These are phyloP conservation scores for Arnoldichthys spilopterus DNA, from an alignment of 2,797 vertebrate species.

Conservation along the genomic window DNA sequence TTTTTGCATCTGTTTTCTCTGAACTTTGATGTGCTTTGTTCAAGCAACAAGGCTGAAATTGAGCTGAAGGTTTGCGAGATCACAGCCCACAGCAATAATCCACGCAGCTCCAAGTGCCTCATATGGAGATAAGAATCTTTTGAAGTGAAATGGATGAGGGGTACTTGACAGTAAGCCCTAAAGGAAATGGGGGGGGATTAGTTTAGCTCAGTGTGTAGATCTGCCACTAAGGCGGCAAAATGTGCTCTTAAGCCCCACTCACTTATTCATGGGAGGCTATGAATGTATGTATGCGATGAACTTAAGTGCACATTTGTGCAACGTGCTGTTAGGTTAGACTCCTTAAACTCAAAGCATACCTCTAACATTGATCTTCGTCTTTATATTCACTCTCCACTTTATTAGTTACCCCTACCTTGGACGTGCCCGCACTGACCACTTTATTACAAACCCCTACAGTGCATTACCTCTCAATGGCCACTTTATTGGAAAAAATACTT, in stretches of 20 bases:
- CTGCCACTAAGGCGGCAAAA: constrained; percentile 1
- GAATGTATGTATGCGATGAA: neutral
- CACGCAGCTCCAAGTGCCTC: neutral
- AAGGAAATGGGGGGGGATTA: constrained; percentile 25
- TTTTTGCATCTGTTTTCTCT: neutral
- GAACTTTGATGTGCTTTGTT: neutral
- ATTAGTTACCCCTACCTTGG: too few relatives aligned
- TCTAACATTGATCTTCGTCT: too few relatives aligned
- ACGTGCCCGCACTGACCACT: too few relatives aligned
- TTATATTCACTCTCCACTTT: too few relatives aligned
- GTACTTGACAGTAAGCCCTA: constrained; percentile 13
- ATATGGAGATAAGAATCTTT: constrained; percentile 27
- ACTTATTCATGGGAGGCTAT: neutral
- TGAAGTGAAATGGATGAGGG: constrained; percentile 17
- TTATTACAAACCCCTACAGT: too few relatives aligned
- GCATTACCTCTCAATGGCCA: too few relatives aligned
- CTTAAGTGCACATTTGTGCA: neutral
- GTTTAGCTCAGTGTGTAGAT: constrained; percentile 1
- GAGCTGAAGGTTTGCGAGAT: neutral
- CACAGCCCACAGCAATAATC: neutral
- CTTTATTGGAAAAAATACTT: too few relatives aligned
- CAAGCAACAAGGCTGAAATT: neutral
- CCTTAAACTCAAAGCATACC: too few relatives aligned
- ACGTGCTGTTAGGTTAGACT: too few relatives aligned
- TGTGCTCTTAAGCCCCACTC: neutral